phyloP scores from a whole-genome alignment of 2,797 vertebrate species.

The Vultur gryphus region DNA sequence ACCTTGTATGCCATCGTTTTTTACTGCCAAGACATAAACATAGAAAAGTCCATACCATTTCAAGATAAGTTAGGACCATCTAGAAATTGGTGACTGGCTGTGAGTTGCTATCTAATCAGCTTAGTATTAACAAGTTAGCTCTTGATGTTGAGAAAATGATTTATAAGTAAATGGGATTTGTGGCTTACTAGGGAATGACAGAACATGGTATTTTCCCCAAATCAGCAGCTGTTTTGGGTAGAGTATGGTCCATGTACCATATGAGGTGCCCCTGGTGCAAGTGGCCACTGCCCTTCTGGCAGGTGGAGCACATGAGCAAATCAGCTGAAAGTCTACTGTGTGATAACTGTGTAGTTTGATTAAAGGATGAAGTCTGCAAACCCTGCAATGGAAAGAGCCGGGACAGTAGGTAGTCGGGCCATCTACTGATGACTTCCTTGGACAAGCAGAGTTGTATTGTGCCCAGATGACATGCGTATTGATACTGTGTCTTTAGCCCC shows the following conservation, averaged over 20 bases:
- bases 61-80: not conserved
- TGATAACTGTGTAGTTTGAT: not conserved
- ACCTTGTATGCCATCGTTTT: not conserved
- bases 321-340: not conserved
- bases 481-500: not conserved
- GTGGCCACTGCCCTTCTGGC: not conserved
- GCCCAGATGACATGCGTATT: not conserved
- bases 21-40: not conserved
- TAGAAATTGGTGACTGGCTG: not conserved
- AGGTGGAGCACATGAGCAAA: not conserved
- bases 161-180: not conserved
- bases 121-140: not conserved
- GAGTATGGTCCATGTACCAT: not conserved
- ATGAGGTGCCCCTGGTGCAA: not conserved
- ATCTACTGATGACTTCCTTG: not conserved
- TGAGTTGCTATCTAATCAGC: not conserved
- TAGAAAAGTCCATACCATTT: not conserved
- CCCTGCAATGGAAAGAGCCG: fast-evolving
- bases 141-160: not conserved
- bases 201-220: not conserved
- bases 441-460: not conserved
- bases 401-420: not conserved
- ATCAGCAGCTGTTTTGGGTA: not conserved
- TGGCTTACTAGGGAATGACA: not conserved
- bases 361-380: not conserved